phyloP scores from a whole-genome alignment of 2,888 invertebrate species.

The Parelbella ahira region DNA sequence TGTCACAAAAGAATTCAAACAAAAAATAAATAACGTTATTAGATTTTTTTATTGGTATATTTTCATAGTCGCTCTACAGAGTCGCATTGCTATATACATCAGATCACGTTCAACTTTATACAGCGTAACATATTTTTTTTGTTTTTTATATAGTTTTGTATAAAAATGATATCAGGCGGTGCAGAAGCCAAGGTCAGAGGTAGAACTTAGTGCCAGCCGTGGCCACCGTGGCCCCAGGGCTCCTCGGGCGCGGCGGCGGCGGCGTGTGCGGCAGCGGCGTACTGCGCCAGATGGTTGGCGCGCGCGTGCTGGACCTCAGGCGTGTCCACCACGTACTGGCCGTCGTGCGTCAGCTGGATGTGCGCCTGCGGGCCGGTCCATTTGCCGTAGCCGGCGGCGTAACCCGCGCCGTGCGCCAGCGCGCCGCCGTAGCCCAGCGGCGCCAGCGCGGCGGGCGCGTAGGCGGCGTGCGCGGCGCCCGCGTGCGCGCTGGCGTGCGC shows the following conservation, averaged over 20 bases:
- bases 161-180: conserved; percentile 65
- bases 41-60: conserved; percentile 66
- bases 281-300: conserved; percentile 65
- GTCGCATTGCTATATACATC: conserved; percentile 61
- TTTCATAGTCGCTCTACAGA: conserved; percentile 66
- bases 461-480: conserved; percentile 42
- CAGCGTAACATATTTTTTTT: conserved; percentile 60
- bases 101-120: conserved; percentile 71
- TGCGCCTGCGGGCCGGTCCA: conserved; percentile 72
- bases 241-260: conserved; percentile 71
- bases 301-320: conserved; percentile 75
- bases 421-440: conserved; percentile 44
- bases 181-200: conserved; percentile 51
- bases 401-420: conserved; percentile 43
- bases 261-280: conserved; percentile 67
- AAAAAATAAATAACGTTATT: conserved; percentile 47
- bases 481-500: conserved; percentile 67
- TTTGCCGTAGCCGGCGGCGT: conserved; percentile 70
- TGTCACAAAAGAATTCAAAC: neutral
- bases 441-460: conserved; percentile 37
- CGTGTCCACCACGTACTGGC: conserved; percentile 74
- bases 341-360: conserved; percentile 75
- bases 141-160: conserved; percentile 66
- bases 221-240: conserved; percentile 54
- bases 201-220: conserved; percentile 67